Base-by-base conservation (phyloP, 2,797 vertebrate species). In the Helicolenus hilgendorfi region DNA sequence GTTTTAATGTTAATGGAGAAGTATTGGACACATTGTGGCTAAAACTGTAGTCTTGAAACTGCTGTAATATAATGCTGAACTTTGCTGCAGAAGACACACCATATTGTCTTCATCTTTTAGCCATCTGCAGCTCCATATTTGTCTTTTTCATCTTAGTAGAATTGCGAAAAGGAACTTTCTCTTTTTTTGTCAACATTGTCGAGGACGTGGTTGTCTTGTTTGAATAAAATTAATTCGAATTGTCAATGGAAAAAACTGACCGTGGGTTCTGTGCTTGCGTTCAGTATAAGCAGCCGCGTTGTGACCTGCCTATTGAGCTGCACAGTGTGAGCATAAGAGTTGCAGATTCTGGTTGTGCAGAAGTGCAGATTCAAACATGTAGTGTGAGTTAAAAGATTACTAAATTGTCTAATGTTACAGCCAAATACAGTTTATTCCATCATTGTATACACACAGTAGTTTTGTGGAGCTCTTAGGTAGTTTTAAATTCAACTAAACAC, bases 401-500 rank as follows among this genome's bases (percentile, higher is more conserved):
- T 70, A 36, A 59, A 59, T 45, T 31, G 18, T 53, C 27, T 4
- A 3, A 56, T 20, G 8, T 59, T 60, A 11, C 15, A 26, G 18
- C 0, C 8, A 31, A 53, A 80, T 45, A n/a, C 4, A 22, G 18
- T 49, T 65, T 11, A 53, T 35, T 11, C 6, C 20, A 56, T 72
- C 13, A 56, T 72, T 84, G 62, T 63, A 72, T 60, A 2, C 27
- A 69, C 24, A 3, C 2, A 55, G 11, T 31, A 27, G 27, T 26
- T 81, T 74, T 68, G 18, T 9, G 4, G 24, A 15, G 33, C 13
- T 87, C 20, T 67, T 75, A 33, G 26, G 41, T 56, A 56, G 14
- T 73, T 11, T 29, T 63, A 77, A 29, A 80, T 85, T 41, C 79
- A 76, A 60, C 33, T 38, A 11, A 2, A 72, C 41, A 36, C 20